Conservation (phyloP, 2,113 vertebrate genomes). For the Dolichallabes microphthalmus region DNA sequence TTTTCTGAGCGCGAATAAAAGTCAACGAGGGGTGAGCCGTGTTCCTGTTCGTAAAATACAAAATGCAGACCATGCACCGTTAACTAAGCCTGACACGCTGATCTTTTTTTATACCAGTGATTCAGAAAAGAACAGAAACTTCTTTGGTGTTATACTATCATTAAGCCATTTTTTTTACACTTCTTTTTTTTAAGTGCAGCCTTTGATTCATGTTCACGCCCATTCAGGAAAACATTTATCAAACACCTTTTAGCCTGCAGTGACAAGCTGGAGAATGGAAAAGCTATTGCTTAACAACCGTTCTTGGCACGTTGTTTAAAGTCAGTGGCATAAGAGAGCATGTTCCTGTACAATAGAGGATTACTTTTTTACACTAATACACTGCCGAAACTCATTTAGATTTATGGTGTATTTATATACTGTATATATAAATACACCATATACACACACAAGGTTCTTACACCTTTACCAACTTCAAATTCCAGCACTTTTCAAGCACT, state of each 20-base stretch:
- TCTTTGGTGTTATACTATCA: neutral
- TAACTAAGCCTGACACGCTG: neutral
- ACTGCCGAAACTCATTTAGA: too few species aligned
- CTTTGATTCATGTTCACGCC: neutral
- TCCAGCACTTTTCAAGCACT: too few species aligned
- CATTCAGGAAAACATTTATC: neutral
- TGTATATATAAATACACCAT: too few species aligned
- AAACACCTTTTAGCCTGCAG: neutral
- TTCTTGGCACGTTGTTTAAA: neutral
- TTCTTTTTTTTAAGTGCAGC: neutral
- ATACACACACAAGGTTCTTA: too few species aligned
- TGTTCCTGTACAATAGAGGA: too few species aligned
- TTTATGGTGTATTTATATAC: too few species aligned
- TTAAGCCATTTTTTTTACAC: neutral
- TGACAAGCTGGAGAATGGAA: neutral
- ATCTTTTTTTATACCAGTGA: neutral
- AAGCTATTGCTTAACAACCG: neutral
- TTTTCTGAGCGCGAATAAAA: conserved; percentile 39
- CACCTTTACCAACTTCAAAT: too few species aligned
- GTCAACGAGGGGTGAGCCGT: neutral
- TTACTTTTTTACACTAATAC: too few species aligned
- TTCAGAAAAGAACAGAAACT: neutral
- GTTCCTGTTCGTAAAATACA: neutral
- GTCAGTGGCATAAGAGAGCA: neutral
- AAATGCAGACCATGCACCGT: neutral